phyloP scores from a whole-genome alignment of 2,113 vertebrate genomes.

The Abramis brama region DNA sequence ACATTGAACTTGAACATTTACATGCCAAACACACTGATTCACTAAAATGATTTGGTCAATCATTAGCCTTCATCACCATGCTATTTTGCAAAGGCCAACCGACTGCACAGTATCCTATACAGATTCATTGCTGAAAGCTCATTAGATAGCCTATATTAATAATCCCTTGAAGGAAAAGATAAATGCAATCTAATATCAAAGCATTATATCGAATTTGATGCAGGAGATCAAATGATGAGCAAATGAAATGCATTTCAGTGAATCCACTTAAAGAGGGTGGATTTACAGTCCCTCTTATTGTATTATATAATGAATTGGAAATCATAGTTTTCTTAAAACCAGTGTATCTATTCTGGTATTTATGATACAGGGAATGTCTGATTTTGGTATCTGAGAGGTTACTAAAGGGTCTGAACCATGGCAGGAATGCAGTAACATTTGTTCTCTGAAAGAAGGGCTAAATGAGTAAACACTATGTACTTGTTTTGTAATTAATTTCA shows the following conservation, averaged over 20 bases:
- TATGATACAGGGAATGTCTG: too few species aligned
- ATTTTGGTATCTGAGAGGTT: too few species aligned
- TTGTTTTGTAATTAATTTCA: too few species aligned
- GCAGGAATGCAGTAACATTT: too few species aligned
- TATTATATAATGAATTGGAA: too few species aligned
- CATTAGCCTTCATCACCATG: not conserved
- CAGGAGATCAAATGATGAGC: not conserved
- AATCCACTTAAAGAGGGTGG: not conserved
- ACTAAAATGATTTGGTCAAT: not conserved
- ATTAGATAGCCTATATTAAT: not conserved
- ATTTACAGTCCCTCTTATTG: too few species aligned
- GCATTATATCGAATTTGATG: not conserved
- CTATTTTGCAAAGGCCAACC: not conserved
- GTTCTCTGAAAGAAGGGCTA: too few species aligned
- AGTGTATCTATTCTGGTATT: too few species aligned
- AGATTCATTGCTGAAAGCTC: not conserved
- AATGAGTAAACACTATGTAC: too few species aligned
- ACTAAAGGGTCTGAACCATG: too few species aligned
- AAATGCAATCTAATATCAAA: not conserved
- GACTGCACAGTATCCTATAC: not conserved
- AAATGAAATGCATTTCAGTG: slow-evolving; percentile 7
- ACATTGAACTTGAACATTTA: too few species aligned
- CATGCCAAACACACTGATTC: not conserved
- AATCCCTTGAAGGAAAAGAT: not conserved
- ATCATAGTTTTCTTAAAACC: too few species aligned